Evolutionary conservation across 2,888 invertebrate species (phyloP).

Genomic region (Nebria salina): DNA sequence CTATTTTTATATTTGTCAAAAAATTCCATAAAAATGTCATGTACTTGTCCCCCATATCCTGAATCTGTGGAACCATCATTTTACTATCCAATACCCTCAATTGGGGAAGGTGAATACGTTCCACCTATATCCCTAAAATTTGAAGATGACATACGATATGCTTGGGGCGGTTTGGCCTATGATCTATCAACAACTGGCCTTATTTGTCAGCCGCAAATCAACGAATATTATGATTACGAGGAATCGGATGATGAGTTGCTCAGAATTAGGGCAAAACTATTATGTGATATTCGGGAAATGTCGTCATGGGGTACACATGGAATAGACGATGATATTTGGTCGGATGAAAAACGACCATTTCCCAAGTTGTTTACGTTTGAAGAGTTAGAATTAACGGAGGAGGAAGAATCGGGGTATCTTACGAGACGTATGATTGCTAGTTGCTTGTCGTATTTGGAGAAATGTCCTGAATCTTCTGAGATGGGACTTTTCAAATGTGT

Average conservation of each 20-base stretch:
- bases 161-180: not conserved
- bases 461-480: conserved; percentile 66
- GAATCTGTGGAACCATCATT: not conserved
- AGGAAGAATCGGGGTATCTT: conserved; percentile 62
- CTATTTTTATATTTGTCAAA: not conserved
- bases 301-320: conserved; percentile 49
- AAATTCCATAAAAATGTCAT: not conserved
- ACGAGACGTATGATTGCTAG: conserved; percentile 66
- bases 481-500: conserved; percentile 68
- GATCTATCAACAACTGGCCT: not conserved
- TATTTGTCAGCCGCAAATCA: not conserved
- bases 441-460: conserved; percentile 66
- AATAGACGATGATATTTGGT: conserved; percentile 51
- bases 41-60: not conserved
- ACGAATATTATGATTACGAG: not conserved
- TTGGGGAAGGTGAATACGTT: not conserved
- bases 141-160: not conserved
- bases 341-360: conserved; percentile 50
- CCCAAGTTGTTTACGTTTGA: conserved; percentile 48
- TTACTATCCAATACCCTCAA: not conserved
- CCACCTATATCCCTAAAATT: not conserved
- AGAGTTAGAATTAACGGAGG: conserved; percentile 50
- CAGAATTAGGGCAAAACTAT: not conserved
- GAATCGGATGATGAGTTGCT: not conserved
- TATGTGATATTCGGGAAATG: not conserved